Conservation (phyloP, 1,140 invertebrate species). For the Monochamus saltuarius region DNA sequence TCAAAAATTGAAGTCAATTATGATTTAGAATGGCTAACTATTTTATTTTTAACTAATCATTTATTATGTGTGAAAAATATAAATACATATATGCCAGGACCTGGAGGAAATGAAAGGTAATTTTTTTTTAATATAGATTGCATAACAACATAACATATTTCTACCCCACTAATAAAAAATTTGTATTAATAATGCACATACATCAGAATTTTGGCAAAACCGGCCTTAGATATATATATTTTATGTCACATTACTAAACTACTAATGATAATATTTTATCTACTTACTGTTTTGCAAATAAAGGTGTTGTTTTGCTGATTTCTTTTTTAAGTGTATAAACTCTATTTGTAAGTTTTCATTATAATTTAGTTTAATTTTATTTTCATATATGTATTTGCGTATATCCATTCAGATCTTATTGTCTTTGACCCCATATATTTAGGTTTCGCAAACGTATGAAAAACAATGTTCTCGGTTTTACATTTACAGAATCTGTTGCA, state of each 20-base stretch:
- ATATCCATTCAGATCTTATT: too few relatives aligned
- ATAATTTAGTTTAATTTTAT: too few relatives aligned
- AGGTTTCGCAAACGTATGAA: too few relatives aligned
- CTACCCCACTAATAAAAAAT: background rate
- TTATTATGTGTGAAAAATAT: slow-evolving; percentile 72
- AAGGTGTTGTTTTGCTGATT: too few relatives aligned
- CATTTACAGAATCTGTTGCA: too few relatives aligned
- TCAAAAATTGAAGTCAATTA: slow-evolving; percentile 68
- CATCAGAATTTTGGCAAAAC: background rate
- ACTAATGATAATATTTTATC: background rate
- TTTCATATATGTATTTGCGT: too few relatives aligned
- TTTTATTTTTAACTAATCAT: slow-evolving; percentile 87
- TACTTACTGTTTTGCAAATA: background rate
- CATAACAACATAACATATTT: background rate
- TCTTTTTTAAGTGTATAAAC: too few relatives aligned
- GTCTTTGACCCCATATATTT: too few relatives aligned
- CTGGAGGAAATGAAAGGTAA: slow-evolving; percentile 66
- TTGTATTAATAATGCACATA: background rate
- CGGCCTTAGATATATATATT: slow-evolving; percentile 4
- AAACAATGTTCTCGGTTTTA: too few relatives aligned
- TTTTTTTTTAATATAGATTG: background rate
- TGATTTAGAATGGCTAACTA: slow-evolving; percentile 92
- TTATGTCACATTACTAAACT: slow-evolving; percentile 12
- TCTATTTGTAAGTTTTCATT: too few relatives aligned
- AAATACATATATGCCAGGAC: slow-evolving; percentile 78